Percentiles rank a stretch among this genome's conserved stretches.
Evolutionary conservation across 2,113 vertebrate genomes (phyloP).

Genomic region (Clarias macrocephalus): DNA sequence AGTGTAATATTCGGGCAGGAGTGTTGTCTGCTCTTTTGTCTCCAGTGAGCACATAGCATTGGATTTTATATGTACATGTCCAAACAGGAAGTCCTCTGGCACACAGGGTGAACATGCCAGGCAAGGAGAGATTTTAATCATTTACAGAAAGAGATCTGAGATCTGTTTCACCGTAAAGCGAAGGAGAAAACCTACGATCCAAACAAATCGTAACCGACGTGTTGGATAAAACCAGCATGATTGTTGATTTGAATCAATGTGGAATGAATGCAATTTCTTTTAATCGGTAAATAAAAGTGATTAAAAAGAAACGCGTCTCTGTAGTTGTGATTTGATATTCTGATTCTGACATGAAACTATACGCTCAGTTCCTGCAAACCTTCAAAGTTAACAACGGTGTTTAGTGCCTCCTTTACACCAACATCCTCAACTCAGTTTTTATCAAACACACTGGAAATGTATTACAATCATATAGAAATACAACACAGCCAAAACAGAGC

Average conservation of each 20-base stretch:
- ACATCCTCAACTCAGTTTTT: not conserved
- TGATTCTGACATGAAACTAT: not conserved
- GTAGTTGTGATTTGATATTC: not conserved
- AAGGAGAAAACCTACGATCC: conserved; percentile 56
- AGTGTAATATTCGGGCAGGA: conserved; percentile 87
- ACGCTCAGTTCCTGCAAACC: not conserved
- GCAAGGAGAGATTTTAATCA: conserved; percentile 89
- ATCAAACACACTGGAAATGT: not conserved
- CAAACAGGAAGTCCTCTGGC: conserved; percentile 82
- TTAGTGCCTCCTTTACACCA: not conserved
- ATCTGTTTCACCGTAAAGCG: conserved; percentile 60
- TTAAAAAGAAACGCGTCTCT: conserved; percentile 66
- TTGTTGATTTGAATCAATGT: conserved; percentile 94
- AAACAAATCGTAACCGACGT: conserved; percentile 75
- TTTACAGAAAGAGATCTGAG: conserved; percentile 82
- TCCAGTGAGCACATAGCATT: conserved; percentile 91
- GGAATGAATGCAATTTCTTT: conserved; percentile 99
- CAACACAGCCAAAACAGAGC: not conserved
- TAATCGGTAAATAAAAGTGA: conserved; percentile 97
- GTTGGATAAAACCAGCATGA: conserved; percentile 83
- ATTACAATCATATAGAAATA: not conserved
- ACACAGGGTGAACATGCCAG: conserved; percentile 84
- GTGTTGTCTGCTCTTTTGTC: conserved; percentile 85
- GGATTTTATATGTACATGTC: conserved; percentile 94
- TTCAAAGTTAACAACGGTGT: not conserved